Conservation (phyloP, 2,888 invertebrate genomes). For the Cataglyphis albicans region DNA sequence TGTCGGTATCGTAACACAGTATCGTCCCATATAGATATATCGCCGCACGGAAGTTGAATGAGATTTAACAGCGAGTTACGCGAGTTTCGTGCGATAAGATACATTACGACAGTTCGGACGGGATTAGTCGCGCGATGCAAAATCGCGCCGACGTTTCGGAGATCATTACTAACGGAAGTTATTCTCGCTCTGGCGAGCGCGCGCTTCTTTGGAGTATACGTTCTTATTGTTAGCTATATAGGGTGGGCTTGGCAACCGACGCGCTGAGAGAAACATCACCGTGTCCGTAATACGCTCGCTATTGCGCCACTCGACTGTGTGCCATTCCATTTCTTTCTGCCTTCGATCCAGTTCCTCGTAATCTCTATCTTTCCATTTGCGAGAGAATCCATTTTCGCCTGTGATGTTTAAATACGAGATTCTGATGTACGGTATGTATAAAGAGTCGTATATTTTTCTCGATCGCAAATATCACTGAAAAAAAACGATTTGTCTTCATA, state of each 20-base stretch:
- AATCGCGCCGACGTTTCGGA: conserved; percentile 20
- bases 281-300: conserved; percentile 40
- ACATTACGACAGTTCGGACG: not conserved
- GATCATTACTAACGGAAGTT: conserved; percentile 47
- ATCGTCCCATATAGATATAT: not conserved
- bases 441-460: not conserved
- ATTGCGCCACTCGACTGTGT: conserved; percentile 39
- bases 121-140: conserved; percentile 29
- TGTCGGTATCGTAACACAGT: not conserved
- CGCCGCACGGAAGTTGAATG: not conserved
- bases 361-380: conserved; percentile 22
- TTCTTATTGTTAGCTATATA: conserved; percentile 8
- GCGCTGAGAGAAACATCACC: conserved; percentile 32
- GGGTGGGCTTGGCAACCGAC: conserved; percentile 23
- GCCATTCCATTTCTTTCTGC: conserved; percentile 37
- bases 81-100: conserved; percentile 11
- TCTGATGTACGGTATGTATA: not conserved
- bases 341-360: conserved; percentile 39
- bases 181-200: conserved; percentile 10
- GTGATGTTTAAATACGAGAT: conserved; percentile 29
- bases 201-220: conserved; percentile 22
- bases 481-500: not conserved
- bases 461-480: not conserved
- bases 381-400: conserved; percentile 3
- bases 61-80: not conserved